phyloP scores from a whole-genome alignment of 2,888 invertebrate species.

The Philereme vetulata region DNA sequence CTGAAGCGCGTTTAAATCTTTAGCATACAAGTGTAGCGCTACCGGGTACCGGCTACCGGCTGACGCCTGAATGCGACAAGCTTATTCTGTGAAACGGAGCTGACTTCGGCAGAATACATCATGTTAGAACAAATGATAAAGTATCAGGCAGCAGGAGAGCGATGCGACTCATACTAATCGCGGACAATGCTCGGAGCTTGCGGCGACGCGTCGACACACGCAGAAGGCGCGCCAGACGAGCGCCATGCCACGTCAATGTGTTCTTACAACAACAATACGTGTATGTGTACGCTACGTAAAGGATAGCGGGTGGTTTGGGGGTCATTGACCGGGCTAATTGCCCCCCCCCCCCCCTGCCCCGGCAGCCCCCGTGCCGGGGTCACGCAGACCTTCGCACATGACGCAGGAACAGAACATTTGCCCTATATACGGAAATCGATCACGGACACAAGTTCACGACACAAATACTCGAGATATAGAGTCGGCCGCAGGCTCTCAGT shows the following conservation, averaged over 20 bases:
- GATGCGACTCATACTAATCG: neutral
- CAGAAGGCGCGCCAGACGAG: constrained; percentile 1
- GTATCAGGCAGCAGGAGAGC: neutral
- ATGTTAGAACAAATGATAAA: constrained; percentile 4
- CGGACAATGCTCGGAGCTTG: neutral
- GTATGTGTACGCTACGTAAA: constrained; percentile 37
- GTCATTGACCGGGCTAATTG: constrained; percentile 78
- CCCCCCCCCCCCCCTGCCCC: constrained; percentile 39
- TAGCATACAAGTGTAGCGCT: neutral
- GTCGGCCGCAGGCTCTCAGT: neutral
- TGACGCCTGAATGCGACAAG: constrained; percentile 10
- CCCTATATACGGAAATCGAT: constrained; percentile 77
- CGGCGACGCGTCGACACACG: neutral
- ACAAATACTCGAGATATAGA: constrained; percentile 6
- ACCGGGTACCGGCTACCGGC: too few relatives aligned
- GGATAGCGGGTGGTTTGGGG: constrained; percentile 48
- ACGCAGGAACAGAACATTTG: constrained; percentile 58
- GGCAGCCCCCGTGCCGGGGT: constrained; percentile 47
- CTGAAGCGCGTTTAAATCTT: constrained; percentile 4
- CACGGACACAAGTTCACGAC: constrained; percentile 70
- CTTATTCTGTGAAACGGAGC: constrained; percentile 1
- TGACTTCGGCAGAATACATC: neutral
- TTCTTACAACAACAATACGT: constrained; percentile 43
- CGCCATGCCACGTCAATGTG: constrained; percentile 15
- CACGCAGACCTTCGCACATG: constrained; percentile 70